Conservation (phyloP, 2,113 vertebrate genomes). For the Salvelinus fontinalis region DNA sequence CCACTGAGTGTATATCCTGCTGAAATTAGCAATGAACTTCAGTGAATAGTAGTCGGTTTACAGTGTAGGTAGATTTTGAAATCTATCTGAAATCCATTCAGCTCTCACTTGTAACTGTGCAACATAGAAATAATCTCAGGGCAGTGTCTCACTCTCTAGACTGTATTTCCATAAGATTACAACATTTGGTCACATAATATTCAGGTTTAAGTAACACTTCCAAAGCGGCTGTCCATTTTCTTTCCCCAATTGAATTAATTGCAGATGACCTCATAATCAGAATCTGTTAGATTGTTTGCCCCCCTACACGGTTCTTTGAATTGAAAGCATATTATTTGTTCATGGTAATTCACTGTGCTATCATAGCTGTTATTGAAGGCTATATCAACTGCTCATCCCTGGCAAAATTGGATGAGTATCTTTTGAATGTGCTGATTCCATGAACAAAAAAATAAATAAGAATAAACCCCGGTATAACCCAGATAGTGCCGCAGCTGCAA, state of each 20-base stretch:
- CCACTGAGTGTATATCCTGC: no score
- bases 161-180: background rate
- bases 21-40: no score
- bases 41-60: no score
- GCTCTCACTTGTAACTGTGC: background rate
- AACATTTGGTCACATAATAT: background rate
- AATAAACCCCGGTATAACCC: conserved; percentile 12
- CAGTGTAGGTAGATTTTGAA: no score
- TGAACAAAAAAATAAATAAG: conserved; percentile 4
- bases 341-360: conserved; percentile 19
- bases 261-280: background rate
- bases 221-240: background rate
- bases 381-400: conserved; percentile 13
- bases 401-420: background rate
- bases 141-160: no score
- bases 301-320: background rate
- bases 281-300: background rate
- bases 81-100: no score
- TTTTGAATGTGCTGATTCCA: conserved; percentile 34
- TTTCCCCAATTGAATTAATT: background rate
- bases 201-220: background rate
- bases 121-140: background rate
- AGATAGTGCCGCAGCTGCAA: conserved; percentile 28
- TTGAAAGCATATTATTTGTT: conserved; percentile 18
- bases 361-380: conserved; percentile 25